phyloP scores from a whole-genome alignment of 2,797 vertebrate genomes.

The Platyrinchus mystaceus region DNA sequence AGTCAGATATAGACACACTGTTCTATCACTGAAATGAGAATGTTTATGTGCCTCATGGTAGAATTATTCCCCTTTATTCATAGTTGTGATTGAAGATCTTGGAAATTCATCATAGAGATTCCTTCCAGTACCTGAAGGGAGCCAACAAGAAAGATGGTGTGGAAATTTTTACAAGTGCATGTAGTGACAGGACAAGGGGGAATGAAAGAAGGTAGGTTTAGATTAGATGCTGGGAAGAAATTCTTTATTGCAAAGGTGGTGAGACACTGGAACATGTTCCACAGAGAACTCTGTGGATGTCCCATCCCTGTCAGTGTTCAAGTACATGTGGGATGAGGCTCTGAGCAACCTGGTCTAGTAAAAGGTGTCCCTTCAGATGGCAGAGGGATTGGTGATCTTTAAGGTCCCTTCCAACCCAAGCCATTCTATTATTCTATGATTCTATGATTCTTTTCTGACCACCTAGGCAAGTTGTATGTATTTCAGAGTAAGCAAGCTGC shows the following conservation, averaged over 20 bases:
- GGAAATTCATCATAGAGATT: not conserved
- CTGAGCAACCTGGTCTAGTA: not conserved
- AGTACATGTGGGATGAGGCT: not conserved
- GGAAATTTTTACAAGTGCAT: not conserved
- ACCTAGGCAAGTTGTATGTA: not conserved
- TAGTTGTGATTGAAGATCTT: not conserved
- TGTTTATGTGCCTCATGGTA: not conserved
- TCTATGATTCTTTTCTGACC: not conserved
- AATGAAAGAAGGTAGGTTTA: not conserved
- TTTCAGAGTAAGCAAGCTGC: not conserved
- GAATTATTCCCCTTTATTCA: not conserved
- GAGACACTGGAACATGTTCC: not conserved
- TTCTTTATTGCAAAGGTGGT: not conserved
- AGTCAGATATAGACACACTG: not conserved
- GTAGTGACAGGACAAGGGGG: not conserved
- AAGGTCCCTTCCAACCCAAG: not conserved
- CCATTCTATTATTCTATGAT: not conserved
- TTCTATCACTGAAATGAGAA: not conserved
- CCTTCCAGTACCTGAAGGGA: not conserved
- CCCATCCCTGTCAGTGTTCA: too few relatives aligned
- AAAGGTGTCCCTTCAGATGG: not conserved
- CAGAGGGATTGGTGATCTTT: not conserved
- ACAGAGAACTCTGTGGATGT: not conserved
- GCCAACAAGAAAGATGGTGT: not conserved
- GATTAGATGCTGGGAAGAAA: not conserved